Percentiles rank a stretch among this genome's conserved stretches.
Evolutionary conservation across 2,888 invertebrate genomes (phyloP).

Genomic region (Agriopis aurantiaria): DNA sequence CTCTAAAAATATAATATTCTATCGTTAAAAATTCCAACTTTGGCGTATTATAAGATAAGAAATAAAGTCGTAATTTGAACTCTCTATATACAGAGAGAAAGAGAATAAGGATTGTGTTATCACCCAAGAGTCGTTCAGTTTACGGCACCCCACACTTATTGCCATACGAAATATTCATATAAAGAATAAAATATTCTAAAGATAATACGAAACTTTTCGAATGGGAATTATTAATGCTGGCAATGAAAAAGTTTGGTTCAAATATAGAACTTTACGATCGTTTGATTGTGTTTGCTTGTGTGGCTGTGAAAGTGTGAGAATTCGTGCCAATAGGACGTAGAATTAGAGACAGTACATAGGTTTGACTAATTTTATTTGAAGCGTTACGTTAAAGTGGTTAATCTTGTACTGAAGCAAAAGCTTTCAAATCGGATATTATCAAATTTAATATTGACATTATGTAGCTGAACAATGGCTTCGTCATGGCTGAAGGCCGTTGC

Average conservation of each 20-base stretch:
- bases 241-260: slow-evolving; percentile 47
- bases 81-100: not conserved
- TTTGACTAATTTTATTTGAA: not conserved
- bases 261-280: slow-evolving; percentile 42
- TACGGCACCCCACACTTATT: slow-evolving; percentile 27
- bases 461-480: too few species aligned
- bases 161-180: slow-evolving; percentile 32
- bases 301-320: slow-evolving; percentile 25
- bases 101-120: slow-evolving; percentile 13
- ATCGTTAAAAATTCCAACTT: not conserved
- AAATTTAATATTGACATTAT: too few species aligned
- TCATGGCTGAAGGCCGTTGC: too few species aligned
- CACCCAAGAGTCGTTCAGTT: slow-evolving; percentile 20
- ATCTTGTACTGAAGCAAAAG: too few species aligned
- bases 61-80: slow-evolving; percentile 5
- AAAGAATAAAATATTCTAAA: slow-evolving; percentile 32
- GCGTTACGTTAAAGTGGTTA: not conserved
- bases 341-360: slow-evolving; percentile 7
- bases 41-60: not conserved
- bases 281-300: slow-evolving; percentile 42
- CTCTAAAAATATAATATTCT: too few species aligned
- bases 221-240: slow-evolving; percentile 43
- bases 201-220: slow-evolving; percentile 43
- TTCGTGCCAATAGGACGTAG: slow-evolving; percentile 1
- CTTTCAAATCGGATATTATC: too few species aligned